phyloP scores from a whole-genome alignment of 2,797 vertebrate species.

The Distichodus sexfasciatus region DNA sequence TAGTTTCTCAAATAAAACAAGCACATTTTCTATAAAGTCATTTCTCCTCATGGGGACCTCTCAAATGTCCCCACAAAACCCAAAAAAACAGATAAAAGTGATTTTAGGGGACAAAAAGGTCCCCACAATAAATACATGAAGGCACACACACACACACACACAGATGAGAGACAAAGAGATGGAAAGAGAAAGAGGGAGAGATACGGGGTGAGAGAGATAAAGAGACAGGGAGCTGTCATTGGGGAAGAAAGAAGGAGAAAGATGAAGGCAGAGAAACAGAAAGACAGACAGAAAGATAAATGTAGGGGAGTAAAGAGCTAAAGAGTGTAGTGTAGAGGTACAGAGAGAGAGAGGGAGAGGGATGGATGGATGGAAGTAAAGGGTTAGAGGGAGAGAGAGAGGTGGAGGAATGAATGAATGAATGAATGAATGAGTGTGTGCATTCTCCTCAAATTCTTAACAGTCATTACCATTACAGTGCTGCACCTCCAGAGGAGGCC shows the following conservation, averaged over 20 bases:
- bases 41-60: no score
- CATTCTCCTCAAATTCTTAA: conserved; percentile 17
- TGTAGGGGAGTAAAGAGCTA: not conserved
- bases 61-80: no score
- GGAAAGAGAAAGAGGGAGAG: not conserved
- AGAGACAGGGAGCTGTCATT: not conserved
- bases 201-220: no score
- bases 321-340: not conserved
- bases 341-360: not conserved
- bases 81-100: no score
- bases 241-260: not conserved
- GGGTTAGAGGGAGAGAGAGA: not conserved
- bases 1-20: no score
- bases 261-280: not conserved
- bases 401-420: not conserved
- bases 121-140: no score
- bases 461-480: conserved; percentile 41
- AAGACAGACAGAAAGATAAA: not conserved
- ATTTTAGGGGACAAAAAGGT: no score
- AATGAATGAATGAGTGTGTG: conserved; percentile 16
- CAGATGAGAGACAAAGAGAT: not conserved
- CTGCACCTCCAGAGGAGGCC: conserved; percentile 32
- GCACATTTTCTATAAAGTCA: no score
- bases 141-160: not conserved
- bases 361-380: not conserved